Base-by-base conservation (phyloP, 2,113 vertebrate genomes). In the Heterotis niloticus region DNA sequence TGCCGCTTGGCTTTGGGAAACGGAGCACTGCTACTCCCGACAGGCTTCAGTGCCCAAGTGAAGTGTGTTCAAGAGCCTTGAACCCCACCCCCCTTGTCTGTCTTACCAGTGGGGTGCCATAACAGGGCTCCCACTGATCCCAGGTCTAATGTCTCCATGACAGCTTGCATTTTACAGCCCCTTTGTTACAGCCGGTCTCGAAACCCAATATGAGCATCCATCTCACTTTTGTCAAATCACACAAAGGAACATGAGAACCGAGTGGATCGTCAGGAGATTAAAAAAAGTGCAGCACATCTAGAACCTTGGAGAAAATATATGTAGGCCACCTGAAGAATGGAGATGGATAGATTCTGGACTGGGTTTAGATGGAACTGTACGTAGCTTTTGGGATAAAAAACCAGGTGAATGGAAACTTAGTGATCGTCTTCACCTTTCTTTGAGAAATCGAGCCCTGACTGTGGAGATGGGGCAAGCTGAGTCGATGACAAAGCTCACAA, bases 1-100 rank as follows among this genome's bases (percentile, higher is more conserved):
- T 89, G 81, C 84, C 80, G 79, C 85, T 84, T 87, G 85, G 90
- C 86, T 88, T 90, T 80, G 85, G 82, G 80, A 86, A 85, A 86
- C 76, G 64, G 81, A 89, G 90, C 88, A 89, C 91, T 90, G 85
- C 84, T 67, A 71, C 76, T 82, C 81, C 86, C 87, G 89, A 91
- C 91, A 93, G 90, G 90, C 93, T 92, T 90, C 88, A 90, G 83
- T 89, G 91, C 87, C 88, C 89, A 88, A 84, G 87, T 87, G 87
- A 95, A 94, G 93, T 89, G 90, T 54, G 88, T 88, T 84, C 81
- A 89, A 86, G 78, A 90, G 87, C 88, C 94, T 93, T 87, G 88
- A 91, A 89, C 90, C 92, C 91, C 90, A 90, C 90, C 89, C 65
- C 23, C 17, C 26, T 65, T 59, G 82, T 71, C 81, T 51, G 44